Evolutionary conservation across 2,888 invertebrate species (phyloP), one percentile per base, ranked within the genome.

Genomic region (Megalurothrips usitatus): DNA sequence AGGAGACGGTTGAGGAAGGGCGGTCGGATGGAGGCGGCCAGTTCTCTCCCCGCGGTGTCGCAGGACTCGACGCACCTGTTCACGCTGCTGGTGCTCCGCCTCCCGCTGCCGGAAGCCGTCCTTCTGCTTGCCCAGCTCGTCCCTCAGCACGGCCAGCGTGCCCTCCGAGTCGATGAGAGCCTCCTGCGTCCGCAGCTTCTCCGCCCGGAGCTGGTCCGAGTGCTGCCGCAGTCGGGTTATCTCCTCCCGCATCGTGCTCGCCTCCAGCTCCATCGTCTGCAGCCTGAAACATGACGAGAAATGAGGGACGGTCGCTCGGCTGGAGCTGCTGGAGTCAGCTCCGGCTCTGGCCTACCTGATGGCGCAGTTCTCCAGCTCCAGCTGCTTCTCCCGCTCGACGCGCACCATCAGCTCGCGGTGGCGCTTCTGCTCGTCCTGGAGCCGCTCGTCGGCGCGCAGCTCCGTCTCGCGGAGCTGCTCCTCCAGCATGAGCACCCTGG

Each of bases 401-500:
- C 97, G 91, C 28, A 92, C 90, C 84, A 96, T 90, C 81, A 94
- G 91, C 85, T 98, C 97, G 83, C 94, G 92, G 86, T 94, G 93
- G 83, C 97, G 90, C 84, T 92, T 91, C 87, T 96, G 95, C 86
- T 97, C 97, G 83, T 96, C 94, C 78, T 91, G 90, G 83, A 94
- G 88, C 81, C 92, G 91, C 85, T 94, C 94, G 84, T 94, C 93
- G 84, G 92, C 91, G 82, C 93, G 90, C 84, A 92, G 89, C 87
- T 95, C 94, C 84, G 94, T 91, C 86, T 96, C 96, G 85, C 95
- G 89, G 79, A 95, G 89, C 86, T 94, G 94, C 87, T 97, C 97
- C 86, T 98, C 98, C 84, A 98, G 91, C 92, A 96, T 95, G 86
- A 96, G 93, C 84, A 97, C 94, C 84, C 96, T 88, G 68, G 96